phyloP scores from a whole-genome alignment of 2,888 invertebrate species.

The Chaetogeoica ovagalla region DNA sequence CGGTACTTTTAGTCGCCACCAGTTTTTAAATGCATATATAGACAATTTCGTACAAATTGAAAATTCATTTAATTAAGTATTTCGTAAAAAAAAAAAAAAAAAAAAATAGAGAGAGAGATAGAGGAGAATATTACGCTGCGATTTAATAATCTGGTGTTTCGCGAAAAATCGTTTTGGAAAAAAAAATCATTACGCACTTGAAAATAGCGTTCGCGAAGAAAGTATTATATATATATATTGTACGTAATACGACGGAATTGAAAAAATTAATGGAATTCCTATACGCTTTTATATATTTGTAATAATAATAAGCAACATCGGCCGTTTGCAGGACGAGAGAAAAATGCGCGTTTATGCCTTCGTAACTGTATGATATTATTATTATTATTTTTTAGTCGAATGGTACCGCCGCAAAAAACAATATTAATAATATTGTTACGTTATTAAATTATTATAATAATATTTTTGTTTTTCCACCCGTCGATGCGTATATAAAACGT shows the following conservation, averaged over 20 bases:
- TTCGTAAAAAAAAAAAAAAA: neutral
- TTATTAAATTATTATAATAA: too few species aligned
- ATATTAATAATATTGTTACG: too few species aligned
- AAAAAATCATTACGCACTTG: slow-evolving; percentile 26
- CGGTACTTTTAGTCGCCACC: neutral
- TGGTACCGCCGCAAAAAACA: too few species aligned
- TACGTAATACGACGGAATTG: slow-evolving; percentile 5
- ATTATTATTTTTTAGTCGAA: too few species aligned
- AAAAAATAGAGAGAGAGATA: too few species aligned
- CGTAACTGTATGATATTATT: too few species aligned
- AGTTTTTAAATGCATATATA: neutral
- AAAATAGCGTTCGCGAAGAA: slow-evolving; percentile 30
- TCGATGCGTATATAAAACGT: too few species aligned
- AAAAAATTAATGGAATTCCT: slow-evolving; percentile 47
- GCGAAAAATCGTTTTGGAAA: slow-evolving; percentile 25
- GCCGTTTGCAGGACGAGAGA: neutral
- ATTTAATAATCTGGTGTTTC: slow-evolving; percentile 17
- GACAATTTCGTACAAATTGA: slow-evolving; percentile 15
- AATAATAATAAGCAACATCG: neutral
- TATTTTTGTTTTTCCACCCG: too few species aligned
- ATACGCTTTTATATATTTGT: neutral
- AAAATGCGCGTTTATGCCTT: neutral
- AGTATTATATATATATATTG: slow-evolving; percentile 16
- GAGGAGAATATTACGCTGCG: neutral
- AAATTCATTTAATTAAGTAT: slow-evolving; percentile 23